phyloP scores from a whole-genome alignment of 2,113 vertebrate genomes.

The Haemorhous mexicanus region DNA sequence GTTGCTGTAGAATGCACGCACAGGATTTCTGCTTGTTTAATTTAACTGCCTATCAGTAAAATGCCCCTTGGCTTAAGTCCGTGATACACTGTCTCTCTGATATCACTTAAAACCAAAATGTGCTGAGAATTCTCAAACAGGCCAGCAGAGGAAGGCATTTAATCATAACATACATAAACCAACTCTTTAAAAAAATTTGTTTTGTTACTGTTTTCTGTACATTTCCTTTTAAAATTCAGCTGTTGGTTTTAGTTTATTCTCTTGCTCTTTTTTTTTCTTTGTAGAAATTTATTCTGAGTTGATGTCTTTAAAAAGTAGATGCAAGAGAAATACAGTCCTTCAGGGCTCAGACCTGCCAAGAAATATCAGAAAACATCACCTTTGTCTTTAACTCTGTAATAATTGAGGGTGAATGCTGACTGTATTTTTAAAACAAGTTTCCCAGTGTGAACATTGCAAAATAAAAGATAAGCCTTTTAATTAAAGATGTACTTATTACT shows the following conservation, averaged over 20 bases:
- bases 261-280: not conserved
- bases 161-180: not conserved
- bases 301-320: not conserved
- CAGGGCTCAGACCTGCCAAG: not conserved
- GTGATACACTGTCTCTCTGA: not conserved
- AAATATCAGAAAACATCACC: not conserved
- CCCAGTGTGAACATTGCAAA: not conserved
- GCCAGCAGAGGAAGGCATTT: not conserved
- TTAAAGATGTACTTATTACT: not conserved
- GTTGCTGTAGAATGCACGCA: not conserved
- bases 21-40: not conserved
- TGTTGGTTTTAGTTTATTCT: not conserved
- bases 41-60: not conserved
- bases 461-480: not conserved
- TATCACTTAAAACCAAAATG: not conserved
- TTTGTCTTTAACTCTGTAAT: not conserved
- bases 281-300: not conserved
- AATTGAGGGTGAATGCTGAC: not conserved
- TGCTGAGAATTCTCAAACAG: not conserved
- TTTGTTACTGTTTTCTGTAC: not conserved
- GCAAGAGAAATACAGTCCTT: not conserved
- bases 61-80: not conserved
- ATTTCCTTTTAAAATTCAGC: not conserved
- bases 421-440: not conserved
- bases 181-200: not conserved